Percentiles rank a stretch among this genome's conserved stretches.
Evolutionary conservation across 2,888 invertebrate species (phyloP).

Genomic region (Pyralis farinalis): DNA sequence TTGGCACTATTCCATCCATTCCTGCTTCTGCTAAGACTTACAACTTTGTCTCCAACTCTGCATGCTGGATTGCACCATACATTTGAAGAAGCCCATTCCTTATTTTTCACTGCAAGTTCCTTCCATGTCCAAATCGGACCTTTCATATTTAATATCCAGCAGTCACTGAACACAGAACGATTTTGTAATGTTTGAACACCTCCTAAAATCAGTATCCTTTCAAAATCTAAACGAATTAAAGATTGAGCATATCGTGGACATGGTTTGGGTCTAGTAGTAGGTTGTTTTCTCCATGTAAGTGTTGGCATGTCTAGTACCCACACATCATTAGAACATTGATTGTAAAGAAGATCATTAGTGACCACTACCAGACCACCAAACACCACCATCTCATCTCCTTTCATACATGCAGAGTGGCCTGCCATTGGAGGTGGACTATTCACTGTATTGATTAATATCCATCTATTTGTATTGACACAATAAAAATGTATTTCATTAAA

Average conservation of each 20-base stretch:
- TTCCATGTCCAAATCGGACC: constrained; percentile 87
- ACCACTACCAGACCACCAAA: constrained; percentile 87
- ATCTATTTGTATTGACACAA: constrained; percentile 89
- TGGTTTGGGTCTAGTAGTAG: constrained; percentile 85
- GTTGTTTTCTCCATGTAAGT: constrained; percentile 89
- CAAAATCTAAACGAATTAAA: constrained; percentile 89
- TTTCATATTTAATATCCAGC: constrained; percentile 93
- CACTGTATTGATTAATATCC: constrained; percentile 84
- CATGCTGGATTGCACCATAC: constrained; percentile 97
- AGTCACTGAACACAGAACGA: constrained; percentile 89
- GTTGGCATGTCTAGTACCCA: constrained; percentile 92
- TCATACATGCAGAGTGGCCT: constrained; percentile 95
- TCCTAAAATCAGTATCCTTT: constrained; percentile 90
- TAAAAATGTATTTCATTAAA: constrained; percentile 96
- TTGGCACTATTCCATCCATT: constrained; percentile 76
- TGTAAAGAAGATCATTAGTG: constrained; percentile 65
- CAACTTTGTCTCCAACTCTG: constrained; percentile 87
- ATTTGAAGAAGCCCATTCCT: constrained; percentile 90
- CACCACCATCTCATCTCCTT: constrained; percentile 90
- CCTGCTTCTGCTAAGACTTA: constrained; percentile 85
- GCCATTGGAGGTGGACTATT: constrained; percentile 92
- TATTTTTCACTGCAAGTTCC: constrained; percentile 87
- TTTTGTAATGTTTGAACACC: constrained; percentile 94
- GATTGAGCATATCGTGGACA: constrained; percentile 95
- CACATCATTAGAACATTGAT: constrained; percentile 88